Evolutionary conservation across 2,888 invertebrate genomes (phyloP).

Genomic region (Rotaria magnacalcarata): DNA sequence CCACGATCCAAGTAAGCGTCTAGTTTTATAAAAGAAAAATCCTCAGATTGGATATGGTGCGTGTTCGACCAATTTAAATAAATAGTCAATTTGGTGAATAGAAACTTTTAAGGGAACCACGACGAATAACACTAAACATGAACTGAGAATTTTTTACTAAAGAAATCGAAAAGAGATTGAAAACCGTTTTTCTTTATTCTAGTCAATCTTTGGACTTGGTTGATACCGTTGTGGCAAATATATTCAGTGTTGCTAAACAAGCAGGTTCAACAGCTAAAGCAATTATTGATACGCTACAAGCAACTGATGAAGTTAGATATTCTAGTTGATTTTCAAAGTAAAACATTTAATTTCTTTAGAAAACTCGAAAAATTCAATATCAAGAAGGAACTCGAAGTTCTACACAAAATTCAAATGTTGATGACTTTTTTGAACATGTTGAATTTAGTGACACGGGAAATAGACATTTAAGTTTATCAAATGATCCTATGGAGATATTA

Average conservation of each 20-base stretch:
- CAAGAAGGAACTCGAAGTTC: not conserved
- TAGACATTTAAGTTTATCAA: not conserved
- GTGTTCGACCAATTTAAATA: no score
- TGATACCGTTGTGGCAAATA: slow-evolving; percentile 28
- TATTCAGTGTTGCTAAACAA: slow-evolving; percentile 28
- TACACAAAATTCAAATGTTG: not conserved
- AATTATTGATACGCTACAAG: slow-evolving; percentile 22
- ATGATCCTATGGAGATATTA: slow-evolving; percentile 51
- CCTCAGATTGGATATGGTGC: no score
- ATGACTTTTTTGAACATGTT: not conserved
- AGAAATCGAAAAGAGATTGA: no score
- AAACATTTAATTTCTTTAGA: not conserved
- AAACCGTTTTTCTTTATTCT: not conserved
- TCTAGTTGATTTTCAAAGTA: not conserved
- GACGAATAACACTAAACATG: no score
- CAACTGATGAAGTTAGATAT: not conserved
- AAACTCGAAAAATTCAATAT: not conserved
- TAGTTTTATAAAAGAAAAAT: no score
- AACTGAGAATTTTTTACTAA: no score
- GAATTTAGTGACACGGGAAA: no score
- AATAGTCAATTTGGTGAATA: no score
- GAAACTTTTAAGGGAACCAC: no score
- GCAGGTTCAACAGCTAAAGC: slow-evolving; percentile 35
- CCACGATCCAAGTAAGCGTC: not conserved
- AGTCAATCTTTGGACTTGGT: slow-evolving; percentile 23